phyloP scores from a whole-genome alignment of 1,140 invertebrate genomes.

The Camponotus vicinus region DNA sequence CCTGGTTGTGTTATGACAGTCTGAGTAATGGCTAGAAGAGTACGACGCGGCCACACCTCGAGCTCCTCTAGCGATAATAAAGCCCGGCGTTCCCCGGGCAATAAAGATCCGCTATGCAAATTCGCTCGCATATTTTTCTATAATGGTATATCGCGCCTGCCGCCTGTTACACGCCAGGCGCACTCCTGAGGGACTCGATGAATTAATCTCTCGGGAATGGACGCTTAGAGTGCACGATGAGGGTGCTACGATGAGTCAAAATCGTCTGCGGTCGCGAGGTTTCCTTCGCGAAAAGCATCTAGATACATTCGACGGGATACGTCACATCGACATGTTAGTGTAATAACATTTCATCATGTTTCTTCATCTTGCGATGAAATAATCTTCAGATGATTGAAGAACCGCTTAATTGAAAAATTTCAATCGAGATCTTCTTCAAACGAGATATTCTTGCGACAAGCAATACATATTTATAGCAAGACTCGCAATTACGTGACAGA shows the following conservation, averaged over 20 bases:
- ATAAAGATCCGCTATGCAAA: slow-evolving; percentile 81
- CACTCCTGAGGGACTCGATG: slow-evolving; percentile 55
- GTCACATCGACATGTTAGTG: not conserved
- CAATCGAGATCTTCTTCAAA: not conserved
- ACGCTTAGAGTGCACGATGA: slow-evolving; percentile 4
- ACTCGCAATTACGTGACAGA: slow-evolving; percentile 9
- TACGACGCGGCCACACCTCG: slow-evolving; percentile 57
- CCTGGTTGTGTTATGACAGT: slow-evolving; percentile 74
- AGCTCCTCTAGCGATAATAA: slow-evolving; percentile 72
- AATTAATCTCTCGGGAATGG: slow-evolving; percentile 63
- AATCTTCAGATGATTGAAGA: not conserved
- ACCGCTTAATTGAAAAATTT: not conserved
- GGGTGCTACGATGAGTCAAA: not conserved
- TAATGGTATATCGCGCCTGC: slow-evolving; percentile 62
- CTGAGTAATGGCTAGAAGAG: slow-evolving; percentile 77
- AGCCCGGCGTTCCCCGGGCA: slow-evolving; percentile 71
- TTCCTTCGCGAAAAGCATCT: not conserved
- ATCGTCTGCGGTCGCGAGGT: not conserved
- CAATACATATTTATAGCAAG: slow-evolving; percentile 1
- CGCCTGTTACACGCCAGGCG: slow-evolving; percentile 30
- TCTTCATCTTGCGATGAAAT: not conserved
- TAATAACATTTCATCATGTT: not conserved
- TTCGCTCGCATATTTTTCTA: slow-evolving; percentile 78
- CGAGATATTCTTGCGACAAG: not conserved
- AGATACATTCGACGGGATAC: not conserved